phyloP scores from a whole-genome alignment of 2,113 vertebrate genomes.

The Grus americana region DNA sequence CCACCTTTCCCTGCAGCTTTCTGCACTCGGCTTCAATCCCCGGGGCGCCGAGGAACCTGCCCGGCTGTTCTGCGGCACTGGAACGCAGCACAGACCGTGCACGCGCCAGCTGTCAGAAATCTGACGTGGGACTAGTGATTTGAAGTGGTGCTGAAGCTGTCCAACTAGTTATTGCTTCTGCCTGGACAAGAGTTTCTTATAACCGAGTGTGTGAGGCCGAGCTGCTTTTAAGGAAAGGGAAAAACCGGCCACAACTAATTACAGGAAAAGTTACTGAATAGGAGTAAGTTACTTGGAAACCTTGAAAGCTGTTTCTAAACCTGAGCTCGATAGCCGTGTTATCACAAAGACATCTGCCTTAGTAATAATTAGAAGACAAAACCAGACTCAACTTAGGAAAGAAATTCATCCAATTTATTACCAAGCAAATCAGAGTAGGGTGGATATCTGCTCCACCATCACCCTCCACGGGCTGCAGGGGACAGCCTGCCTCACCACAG shows the following conservation, averaged over 20 bases:
- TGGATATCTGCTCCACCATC: too few species aligned
- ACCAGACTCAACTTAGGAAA: too few species aligned
- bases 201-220: neutral
- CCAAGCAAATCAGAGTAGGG: too few species aligned
- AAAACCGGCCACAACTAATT: neutral
- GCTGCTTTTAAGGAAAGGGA: neutral
- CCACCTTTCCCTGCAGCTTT: neutral
- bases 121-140: too few species aligned
- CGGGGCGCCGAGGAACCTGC: neutral
- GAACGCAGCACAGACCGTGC: fast-evolving
- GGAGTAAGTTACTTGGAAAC: neutral
- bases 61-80: neutral
- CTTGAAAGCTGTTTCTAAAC: neutral
- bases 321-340: neutral
- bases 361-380: neutral
- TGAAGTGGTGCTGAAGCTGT: neutral
- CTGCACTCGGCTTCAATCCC: neutral
- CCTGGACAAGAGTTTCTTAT: neutral
- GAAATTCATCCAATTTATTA: too few species aligned
- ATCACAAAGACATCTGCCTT: neutral
- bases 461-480: too few species aligned
- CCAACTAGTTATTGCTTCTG: neutral
- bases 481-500: too few species aligned
- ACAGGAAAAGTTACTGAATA: neutral
- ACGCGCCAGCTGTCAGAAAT: neutral